A percentile compares a stretch with the other conserved stretches of the same genome.
phyloP scores from a whole-genome alignment of 2,888 invertebrate species.

The Scaptomyza cyrtandrae region DNA sequence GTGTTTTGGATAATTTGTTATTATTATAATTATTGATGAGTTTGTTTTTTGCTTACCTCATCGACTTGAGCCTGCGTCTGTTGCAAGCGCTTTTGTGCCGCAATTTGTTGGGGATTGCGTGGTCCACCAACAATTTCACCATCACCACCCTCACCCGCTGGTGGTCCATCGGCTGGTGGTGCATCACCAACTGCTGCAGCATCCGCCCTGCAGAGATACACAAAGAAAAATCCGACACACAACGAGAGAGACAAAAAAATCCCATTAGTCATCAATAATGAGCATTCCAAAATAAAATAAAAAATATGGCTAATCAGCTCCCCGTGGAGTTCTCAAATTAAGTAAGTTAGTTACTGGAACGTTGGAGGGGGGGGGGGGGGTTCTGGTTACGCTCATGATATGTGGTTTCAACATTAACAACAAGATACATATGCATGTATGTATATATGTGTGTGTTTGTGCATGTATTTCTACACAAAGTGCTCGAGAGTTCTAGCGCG shows the following conservation, averaged over 20 bases:
- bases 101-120: constrained; percentile 92
- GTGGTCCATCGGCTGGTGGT: constrained; percentile 87
- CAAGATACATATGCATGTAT: constrained; percentile 9
- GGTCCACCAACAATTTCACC: constrained; percentile 93
- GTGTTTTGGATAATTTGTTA: not conserved
- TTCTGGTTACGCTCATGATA: constrained; percentile 42
- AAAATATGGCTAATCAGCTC: constrained; percentile 64
- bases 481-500: constrained; percentile 66
- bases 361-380: constrained; percentile 19
- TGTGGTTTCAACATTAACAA: constrained; percentile 27
- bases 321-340: constrained; percentile 67
- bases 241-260: not conserved
- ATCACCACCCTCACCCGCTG: constrained; percentile 89
- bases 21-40: not conserved
- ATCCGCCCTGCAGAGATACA: constrained; percentile 79
- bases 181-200: constrained; percentile 83
- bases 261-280: constrained; percentile 37
- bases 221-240: not conserved
- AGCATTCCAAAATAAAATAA: constrained; percentile 15
- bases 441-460: constrained; percentile 13
- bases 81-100: constrained; percentile 92
- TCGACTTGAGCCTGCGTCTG: constrained; percentile 95
- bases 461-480: constrained; percentile 24
- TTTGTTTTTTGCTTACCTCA: constrained; percentile 85
- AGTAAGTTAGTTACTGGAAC: constrained; percentile 45